A percentile compares a stretch with the other conserved stretches of the same genome.
These are phyloP conservation scores for Caligus rogercresseyi DNA, from an alignment of 1,140 invertebrate genomes.

Conservation along the genomic window DNA sequence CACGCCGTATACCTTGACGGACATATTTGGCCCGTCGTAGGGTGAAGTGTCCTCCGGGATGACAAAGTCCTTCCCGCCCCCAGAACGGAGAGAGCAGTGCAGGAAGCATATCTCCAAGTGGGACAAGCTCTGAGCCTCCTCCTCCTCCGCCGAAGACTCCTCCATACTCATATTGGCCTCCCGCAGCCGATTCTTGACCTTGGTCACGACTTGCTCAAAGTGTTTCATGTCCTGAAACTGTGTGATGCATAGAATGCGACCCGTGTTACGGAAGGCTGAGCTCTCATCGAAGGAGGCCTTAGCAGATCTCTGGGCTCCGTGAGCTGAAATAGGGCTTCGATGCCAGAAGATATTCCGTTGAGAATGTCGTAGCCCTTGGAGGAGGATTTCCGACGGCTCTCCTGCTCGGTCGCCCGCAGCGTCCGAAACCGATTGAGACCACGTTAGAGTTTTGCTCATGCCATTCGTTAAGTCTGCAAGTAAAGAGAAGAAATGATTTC, in stretches of 20 bases:
- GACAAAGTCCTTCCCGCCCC: conserved; percentile 6
- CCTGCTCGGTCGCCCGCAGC: conserved; percentile 21
- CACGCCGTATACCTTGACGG: conserved; percentile 32
- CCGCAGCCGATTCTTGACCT: conserved; percentile 50
- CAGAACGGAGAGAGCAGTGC: conserved; percentile 19
- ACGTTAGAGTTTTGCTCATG: background rate
- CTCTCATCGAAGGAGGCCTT: conserved; percentile 39
- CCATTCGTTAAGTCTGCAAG: background rate
- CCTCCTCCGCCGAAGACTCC: background rate
- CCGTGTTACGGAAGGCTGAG: conserved; percentile 42
- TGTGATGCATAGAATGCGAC: conserved; percentile 71
- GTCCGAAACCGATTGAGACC: background rate
- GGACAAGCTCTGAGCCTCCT: conserved; percentile 13
- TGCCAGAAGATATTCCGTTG: conserved; percentile 64
- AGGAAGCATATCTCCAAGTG: conserved; percentile 24
- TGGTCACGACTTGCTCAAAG: conserved; percentile 62
- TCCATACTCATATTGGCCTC: conserved; percentile 52
- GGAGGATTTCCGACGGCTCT: conserved; percentile 24
- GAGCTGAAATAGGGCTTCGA: conserved; percentile 62
- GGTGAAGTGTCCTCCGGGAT: conserved; percentile 24
- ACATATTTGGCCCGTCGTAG: conserved; percentile 26
- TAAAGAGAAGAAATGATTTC: no score
- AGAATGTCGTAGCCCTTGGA: conserved; percentile 50
- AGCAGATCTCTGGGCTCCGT: conserved; percentile 49
- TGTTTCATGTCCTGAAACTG: conserved; percentile 62